These are phyloP conservation scores for Microctenopoma stevenorrisi DNA, from an alignment of 2,797 vertebrate genomes.

Conservation along the genomic window DNA sequence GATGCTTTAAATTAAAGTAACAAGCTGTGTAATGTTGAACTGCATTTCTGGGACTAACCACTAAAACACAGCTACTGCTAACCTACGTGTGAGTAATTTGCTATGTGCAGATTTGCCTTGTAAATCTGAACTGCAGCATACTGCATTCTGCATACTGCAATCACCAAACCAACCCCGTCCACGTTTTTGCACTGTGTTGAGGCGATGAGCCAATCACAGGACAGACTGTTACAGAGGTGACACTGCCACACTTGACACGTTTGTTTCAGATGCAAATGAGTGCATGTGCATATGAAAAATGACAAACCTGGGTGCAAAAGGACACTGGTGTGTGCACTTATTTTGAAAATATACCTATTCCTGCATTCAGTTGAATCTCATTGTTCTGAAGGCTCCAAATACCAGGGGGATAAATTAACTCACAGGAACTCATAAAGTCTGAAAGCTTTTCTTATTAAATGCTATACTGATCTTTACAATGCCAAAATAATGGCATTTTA, in stretches of 20 bases:
- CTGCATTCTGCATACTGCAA: neutral
- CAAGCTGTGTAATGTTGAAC: neutral
- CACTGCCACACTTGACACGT: neutral
- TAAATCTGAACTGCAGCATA: neutral
- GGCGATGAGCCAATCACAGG: neutral
- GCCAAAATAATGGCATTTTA: conserved; percentile 36
- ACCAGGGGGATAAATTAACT: conserved; percentile 12
- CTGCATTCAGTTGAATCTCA: neutral
- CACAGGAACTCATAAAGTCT: conserved; percentile 22
- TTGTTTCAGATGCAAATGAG: neutral
- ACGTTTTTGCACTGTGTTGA: neutral
- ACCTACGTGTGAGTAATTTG: too few species aligned
- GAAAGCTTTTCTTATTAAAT: conserved; percentile 25
- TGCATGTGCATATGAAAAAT: neutral
- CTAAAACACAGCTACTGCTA: neutral
- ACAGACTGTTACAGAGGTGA: neutral
- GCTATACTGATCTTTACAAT: conserved; percentile 25
- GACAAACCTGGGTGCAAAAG: neutral
- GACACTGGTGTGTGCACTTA: neutral
- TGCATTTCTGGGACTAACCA: neutral
- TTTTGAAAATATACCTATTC: conserved; percentile 12
- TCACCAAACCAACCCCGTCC: neutral
- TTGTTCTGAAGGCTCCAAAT: conserved; percentile 1
- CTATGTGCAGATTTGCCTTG: neutral
- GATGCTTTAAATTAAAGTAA: conserved; percentile 5